These are phyloP conservation scores for Oriolus oriolus DNA, from an alignment of 2,113 vertebrate genomes.

Conservation along the genomic window DNA sequence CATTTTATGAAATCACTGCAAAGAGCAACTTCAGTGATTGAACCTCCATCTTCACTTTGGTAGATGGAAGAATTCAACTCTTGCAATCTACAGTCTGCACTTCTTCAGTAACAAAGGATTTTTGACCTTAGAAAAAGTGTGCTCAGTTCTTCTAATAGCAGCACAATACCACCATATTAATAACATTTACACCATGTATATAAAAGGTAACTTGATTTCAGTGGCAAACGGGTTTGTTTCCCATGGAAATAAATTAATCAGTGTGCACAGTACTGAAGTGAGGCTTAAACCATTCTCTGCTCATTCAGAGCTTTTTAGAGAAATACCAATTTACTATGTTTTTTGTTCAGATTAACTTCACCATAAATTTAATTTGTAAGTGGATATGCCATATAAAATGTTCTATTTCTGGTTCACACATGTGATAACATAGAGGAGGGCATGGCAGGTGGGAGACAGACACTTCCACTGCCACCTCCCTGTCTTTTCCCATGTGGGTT, in stretches of 20 bases:
- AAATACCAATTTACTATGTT: not conserved
- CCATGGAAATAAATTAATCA: not conserved
- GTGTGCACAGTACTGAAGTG: not conserved
- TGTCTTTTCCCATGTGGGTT: not conserved
- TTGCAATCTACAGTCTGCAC: not conserved
- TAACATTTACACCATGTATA: not conserved
- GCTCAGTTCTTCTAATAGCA: not conserved
- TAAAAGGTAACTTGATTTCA: too few species aligned
- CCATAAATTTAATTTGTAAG: not conserved
- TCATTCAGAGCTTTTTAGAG: not conserved
- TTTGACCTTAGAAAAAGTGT: not conserved
- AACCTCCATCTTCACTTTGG: not conserved
- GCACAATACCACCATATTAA: not conserved
- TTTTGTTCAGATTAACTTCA: not conserved
- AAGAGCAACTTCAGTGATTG: not conserved
- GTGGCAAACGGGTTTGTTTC: not conserved
- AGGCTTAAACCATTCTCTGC: not conserved
- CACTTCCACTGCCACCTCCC: not conserved
- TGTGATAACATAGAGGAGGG: not conserved
- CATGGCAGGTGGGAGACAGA: not conserved
- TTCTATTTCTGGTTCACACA: not conserved
- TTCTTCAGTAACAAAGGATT: not conserved
- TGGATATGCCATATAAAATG: not conserved
- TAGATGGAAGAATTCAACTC: not conserved
- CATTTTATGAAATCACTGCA: not conserved